Evolutionary conservation across 2,113 vertebrate species (phyloP).

Genomic region (Sisor rabdophorus): DNA sequence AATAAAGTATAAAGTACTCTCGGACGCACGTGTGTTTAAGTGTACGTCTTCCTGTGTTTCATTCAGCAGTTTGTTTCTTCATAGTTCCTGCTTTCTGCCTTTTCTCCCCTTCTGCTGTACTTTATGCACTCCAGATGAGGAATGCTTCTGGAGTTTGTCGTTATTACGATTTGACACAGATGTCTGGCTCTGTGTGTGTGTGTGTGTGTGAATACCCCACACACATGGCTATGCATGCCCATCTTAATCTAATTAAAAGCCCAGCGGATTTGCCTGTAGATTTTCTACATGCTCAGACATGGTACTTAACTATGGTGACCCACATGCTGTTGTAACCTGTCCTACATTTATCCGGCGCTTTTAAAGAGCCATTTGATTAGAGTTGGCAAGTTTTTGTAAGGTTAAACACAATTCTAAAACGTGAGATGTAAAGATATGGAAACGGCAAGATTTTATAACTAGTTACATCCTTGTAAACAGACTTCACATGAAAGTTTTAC

Average conservation of each 20-base stretch:
- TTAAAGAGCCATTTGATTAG: neutral
- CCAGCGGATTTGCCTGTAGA: neutral
- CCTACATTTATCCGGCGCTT: too few relatives aligned
- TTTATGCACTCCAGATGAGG: slow-evolving; percentile 42
- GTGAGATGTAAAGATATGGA: neutral
- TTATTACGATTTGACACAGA: slow-evolving; percentile 38
- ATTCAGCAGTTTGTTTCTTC: slow-evolving; percentile 1
- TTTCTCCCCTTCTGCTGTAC: slow-evolving; percentile 25
- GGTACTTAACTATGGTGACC: neutral
- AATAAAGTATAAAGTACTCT: neutral
- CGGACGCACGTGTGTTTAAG: neutral
- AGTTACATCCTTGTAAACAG: neutral
- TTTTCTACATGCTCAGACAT: slow-evolving; percentile 4
- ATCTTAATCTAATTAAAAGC: slow-evolving; percentile 1
- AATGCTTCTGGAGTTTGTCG: slow-evolving; percentile 35
- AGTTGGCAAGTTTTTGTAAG: neutral
- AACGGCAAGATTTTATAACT: neutral
- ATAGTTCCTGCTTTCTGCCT: slow-evolving; percentile 1
- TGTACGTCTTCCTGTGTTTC: neutral
- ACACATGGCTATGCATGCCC: slow-evolving; percentile 7
- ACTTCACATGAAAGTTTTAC: neutral
- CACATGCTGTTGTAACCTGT: neutral
- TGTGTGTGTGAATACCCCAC: neutral
- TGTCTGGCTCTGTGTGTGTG: slow-evolving; percentile 7
- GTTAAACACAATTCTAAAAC: neutral